phyloP scores from a whole-genome alignment of 2,888 invertebrate genomes.

The Empis stercorea region DNA sequence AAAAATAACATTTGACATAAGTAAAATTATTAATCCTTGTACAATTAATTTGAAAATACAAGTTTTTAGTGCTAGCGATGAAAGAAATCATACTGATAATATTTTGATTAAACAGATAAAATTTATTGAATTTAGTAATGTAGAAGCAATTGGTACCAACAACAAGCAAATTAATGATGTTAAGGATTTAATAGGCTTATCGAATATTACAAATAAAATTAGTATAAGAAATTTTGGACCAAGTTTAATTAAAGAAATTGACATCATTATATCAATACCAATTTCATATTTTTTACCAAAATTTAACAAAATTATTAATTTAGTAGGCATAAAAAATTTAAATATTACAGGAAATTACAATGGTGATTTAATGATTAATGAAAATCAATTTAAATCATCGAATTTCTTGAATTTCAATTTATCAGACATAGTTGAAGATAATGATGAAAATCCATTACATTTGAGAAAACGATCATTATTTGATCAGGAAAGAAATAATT shows the following conservation, averaged over 20 bases:
- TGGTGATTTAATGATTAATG: neutral
- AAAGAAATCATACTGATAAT: constrained; percentile 26
- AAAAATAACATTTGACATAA: constrained; percentile 29
- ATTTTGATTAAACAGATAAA: constrained; percentile 21
- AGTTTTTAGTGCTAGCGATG: constrained; percentile 33
- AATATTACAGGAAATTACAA: constrained; percentile 16
- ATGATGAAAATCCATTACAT: neutral
- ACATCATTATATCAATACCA: constrained; percentile 28
- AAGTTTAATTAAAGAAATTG: constrained; percentile 27
- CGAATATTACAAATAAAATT: neutral
- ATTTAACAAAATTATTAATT: constrained; percentile 22
- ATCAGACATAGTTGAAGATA: neutral
- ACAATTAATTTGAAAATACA: constrained; percentile 26
- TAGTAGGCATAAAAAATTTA: constrained; percentile 28
- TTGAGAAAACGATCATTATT: too few relatives aligned
- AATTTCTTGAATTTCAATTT: neutral
- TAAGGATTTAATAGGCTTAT: neutral
- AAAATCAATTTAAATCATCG: too few relatives aligned
- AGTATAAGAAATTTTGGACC: constrained; percentile 33
- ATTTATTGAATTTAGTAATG: constrained; percentile 29
- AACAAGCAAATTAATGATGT: neutral
- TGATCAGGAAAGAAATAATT: too few relatives aligned
- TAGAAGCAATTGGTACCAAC: constrained; percentile 25
- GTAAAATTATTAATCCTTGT: constrained; percentile 22
- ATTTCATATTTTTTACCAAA: constrained; percentile 26